These are phyloP conservation scores for Gracilinanus agilis DNA, from an alignment of 2,113 vertebrate species.

Conservation along the genomic window DNA sequence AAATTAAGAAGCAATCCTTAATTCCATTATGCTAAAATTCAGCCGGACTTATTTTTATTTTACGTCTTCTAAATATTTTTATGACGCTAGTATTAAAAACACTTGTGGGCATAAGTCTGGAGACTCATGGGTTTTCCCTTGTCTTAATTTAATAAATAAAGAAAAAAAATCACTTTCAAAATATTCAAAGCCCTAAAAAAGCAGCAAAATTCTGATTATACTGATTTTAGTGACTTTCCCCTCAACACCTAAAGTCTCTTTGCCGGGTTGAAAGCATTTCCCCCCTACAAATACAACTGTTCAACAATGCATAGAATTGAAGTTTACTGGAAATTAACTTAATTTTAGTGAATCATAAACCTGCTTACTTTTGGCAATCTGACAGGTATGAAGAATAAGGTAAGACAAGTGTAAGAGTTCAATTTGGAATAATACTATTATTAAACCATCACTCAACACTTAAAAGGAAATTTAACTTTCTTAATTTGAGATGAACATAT, in stretches of 20 bases:
- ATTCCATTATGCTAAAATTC: neutral
- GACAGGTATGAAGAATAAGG: constrained; percentile 16
- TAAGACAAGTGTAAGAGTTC: neutral
- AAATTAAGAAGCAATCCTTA: neutral
- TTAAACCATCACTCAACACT: constrained; percentile 30
- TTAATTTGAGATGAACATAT: constrained; percentile 39
- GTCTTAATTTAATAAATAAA: neutral
- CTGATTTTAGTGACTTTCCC: constrained; percentile 22
- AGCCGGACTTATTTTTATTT: neutral
- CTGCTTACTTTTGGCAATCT: neutral
- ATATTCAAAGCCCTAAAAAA: neutral
- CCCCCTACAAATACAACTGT: neutral
- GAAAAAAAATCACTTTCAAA: constrained; percentile 44
- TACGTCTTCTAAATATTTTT: neutral
- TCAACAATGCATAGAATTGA: neutral
- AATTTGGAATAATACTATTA: constrained; percentile 45
- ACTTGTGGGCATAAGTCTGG: neutral
- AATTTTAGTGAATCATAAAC: neutral
- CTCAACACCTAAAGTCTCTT: constrained; percentile 33
- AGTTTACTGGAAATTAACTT: neutral
- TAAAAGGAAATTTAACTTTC: constrained; percentile 16
- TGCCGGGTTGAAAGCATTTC: constrained; percentile 33
- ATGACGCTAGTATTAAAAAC: neutral
- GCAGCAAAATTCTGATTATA: constrained; percentile 26
- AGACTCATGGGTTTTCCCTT: neutral